Percentiles rank a stretch among this genome's conserved stretches.
These are phyloP conservation scores for Ammodytes marinus DNA, from an alignment of 2,113 vertebrate species.

Conservation along the genomic window DNA sequence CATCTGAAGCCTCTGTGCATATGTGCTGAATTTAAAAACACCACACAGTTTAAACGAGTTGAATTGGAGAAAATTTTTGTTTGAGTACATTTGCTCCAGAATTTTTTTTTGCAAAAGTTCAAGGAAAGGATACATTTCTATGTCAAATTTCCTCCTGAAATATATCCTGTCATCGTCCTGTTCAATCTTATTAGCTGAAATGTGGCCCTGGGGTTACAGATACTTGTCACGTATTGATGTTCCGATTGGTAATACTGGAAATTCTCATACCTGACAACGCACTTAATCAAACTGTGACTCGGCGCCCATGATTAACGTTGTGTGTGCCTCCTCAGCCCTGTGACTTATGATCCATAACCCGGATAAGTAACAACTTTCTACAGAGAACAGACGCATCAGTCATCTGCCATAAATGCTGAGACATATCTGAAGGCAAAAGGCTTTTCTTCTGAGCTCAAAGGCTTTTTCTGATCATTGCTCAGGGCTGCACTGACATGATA, in stretches of 20 bases:
- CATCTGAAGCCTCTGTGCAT: constrained; percentile 44
- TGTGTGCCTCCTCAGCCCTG: constrained; percentile 51
- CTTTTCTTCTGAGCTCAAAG: constrained; percentile 69
- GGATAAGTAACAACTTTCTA: constrained; percentile 76
- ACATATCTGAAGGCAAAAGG: constrained; percentile 68
- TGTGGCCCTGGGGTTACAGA: constrained; percentile 33
- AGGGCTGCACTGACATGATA: constrained; percentile 63
- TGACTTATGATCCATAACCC: constrained; percentile 76
- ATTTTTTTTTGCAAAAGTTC: constrained; percentile 18
- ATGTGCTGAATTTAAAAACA: constrained; percentile 42
- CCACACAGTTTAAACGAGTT: constrained; percentile 21
- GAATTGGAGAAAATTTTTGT: background rate
- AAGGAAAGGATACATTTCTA: constrained; percentile 31
- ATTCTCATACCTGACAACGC: constrained; percentile 55
- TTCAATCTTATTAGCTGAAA: constrained; percentile 44
- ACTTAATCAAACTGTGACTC: constrained; percentile 77
- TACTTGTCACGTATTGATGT: constrained; percentile 51
- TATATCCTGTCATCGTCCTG: constrained; percentile 1
- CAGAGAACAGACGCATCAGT: constrained; percentile 72
- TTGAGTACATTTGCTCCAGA: constrained; percentile 17
- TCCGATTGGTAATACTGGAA: constrained; percentile 47
- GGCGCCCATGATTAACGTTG: constrained; percentile 65
- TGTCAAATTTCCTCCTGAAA: constrained; percentile 22
- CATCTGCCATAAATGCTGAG: constrained; percentile 65
- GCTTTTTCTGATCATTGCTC: constrained; percentile 75